A percentile compares a stretch with the other conserved stretches of the same genome.
These are phyloP conservation scores for Pseudolycoriella hygida DNA, from an alignment of 2,888 invertebrate species.

Conservation along the genomic window DNA sequence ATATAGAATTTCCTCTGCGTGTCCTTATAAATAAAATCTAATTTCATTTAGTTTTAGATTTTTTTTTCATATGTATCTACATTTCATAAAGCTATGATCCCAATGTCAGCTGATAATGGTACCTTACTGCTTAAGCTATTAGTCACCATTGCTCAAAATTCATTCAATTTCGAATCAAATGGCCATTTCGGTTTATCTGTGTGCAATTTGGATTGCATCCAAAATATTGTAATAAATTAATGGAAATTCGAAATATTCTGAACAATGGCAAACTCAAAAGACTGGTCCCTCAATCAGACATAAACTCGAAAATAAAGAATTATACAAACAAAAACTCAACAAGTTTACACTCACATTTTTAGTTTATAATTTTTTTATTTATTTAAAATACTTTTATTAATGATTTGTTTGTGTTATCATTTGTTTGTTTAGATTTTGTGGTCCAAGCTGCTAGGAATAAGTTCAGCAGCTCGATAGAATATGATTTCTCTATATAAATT, in stretches of 20 bases:
- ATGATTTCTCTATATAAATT: too few species aligned
- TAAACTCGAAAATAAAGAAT: conserved; percentile 11
- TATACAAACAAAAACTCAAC: conserved; percentile 11
- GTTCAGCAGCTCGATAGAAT: too few species aligned
- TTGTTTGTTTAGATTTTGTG: conserved; percentile 10
- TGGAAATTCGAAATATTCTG: conserved; percentile 11
- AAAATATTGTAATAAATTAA: too few species aligned
- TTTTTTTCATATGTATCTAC: not conserved
- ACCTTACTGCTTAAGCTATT: conserved; percentile 30
- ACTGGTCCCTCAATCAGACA: conserved; percentile 32
- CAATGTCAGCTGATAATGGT: conserved; percentile 36
- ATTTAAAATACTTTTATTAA: conserved; percentile 11
- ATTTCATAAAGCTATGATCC: conserved; percentile 50
- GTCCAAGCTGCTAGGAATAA: not conserved
- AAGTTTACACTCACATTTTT: conserved; percentile 12
- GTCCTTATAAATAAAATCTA: not conserved
- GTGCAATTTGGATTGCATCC: too few species aligned
- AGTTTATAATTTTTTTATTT: conserved; percentile 12
- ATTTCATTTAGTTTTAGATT: not conserved
- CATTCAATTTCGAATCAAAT: too few species aligned
- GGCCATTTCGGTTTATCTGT: too few species aligned
- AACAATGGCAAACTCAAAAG: conserved; percentile 32
- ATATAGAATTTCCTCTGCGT: not conserved
- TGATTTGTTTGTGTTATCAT: conserved; percentile 8
- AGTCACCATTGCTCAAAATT: conserved; percentile 28